Conservation (phyloP, 1,140 invertebrate species). For the Pollicipes pollicipes region DNA sequence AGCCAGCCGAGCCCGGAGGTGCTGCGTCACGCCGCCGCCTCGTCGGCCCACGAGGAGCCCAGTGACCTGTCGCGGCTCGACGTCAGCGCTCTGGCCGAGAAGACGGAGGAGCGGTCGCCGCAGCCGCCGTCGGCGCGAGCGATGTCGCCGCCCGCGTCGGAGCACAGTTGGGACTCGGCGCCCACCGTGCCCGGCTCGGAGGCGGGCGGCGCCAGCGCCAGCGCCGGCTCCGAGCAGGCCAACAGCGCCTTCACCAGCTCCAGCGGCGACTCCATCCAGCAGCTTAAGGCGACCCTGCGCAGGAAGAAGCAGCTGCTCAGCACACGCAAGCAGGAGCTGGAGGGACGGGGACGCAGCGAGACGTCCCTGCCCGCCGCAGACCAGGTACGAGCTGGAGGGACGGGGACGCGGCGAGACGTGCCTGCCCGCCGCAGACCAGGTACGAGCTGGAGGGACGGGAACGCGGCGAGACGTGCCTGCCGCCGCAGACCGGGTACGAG, state of each 20-base stretch:
- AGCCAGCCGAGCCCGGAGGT: neutral
- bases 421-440: too few relatives aligned
- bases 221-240: neutral
- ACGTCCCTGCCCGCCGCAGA: too few relatives aligned
- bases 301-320: neutral
- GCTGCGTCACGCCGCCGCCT: neutral
- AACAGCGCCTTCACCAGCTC: neutral
- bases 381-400: too few relatives aligned
- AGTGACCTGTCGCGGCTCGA: neutral
- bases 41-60: neutral
- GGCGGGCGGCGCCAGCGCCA: too few relatives aligned
- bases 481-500: too few relatives aligned
- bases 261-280: neutral
- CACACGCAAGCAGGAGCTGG: neutral
- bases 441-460: too few relatives aligned
- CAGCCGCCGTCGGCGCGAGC: too few relatives aligned
- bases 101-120: neutral
- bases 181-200: neutral
- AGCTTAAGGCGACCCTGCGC: neutral
- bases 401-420: too few relatives aligned
- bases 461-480: too few relatives aligned
- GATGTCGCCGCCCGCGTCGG: too few relatives aligned
- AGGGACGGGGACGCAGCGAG: neutral
- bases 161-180: neutral
- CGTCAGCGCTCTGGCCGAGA: neutral